phyloP scores from a whole-genome alignment of 2,888 invertebrate genomes.

The Nycteola revayana region DNA sequence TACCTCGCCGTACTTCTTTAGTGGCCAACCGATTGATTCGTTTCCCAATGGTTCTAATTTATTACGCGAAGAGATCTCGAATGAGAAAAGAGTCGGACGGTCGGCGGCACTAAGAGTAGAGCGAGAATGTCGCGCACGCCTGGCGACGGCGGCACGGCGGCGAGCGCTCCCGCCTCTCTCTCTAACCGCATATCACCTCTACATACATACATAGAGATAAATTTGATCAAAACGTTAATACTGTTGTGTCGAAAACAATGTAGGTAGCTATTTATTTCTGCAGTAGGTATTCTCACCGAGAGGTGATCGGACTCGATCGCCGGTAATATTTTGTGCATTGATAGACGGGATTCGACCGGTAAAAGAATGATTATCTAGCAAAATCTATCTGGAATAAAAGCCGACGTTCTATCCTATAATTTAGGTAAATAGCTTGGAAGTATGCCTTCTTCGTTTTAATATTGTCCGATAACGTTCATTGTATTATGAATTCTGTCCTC shows the following conservation, averaged over 20 bases:
- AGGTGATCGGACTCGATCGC: slow-evolving; percentile 69
- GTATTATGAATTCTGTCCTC: slow-evolving; percentile 68
- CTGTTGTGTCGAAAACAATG: slow-evolving; percentile 73
- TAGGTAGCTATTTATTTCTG: slow-evolving; percentile 57
- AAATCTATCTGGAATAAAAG: slow-evolving; percentile 81
- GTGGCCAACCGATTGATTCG: no score
- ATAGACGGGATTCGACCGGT: slow-evolving; percentile 69
- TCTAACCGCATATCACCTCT: slow-evolving; percentile 75
- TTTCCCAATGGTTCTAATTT: no score
- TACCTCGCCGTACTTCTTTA: slow-evolving; percentile 9
- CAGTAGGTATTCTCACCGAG: slow-evolving; percentile 62
- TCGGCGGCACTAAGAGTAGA: slow-evolving; percentile 10
- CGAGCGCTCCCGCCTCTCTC: slow-evolving; percentile 47
- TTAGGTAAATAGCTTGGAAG: slow-evolving; percentile 78
- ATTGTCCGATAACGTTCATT: slow-evolving; percentile 79
- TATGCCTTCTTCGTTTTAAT: slow-evolving; percentile 76
- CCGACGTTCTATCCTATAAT: slow-evolving; percentile 77
- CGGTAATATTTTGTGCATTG: slow-evolving; percentile 77
- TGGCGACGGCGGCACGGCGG: slow-evolving; percentile 6
- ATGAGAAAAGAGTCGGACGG: no score
- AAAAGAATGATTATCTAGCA: slow-evolving; percentile 77
- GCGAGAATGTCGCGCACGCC: slow-evolving; percentile 8
- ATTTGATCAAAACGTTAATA: slow-evolving; percentile 76
- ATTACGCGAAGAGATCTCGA: no score
- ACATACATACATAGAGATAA: slow-evolving; percentile 69